Conservation (phyloP, 2,888 invertebrate genomes). For the Polydrusus cervinus region DNA sequence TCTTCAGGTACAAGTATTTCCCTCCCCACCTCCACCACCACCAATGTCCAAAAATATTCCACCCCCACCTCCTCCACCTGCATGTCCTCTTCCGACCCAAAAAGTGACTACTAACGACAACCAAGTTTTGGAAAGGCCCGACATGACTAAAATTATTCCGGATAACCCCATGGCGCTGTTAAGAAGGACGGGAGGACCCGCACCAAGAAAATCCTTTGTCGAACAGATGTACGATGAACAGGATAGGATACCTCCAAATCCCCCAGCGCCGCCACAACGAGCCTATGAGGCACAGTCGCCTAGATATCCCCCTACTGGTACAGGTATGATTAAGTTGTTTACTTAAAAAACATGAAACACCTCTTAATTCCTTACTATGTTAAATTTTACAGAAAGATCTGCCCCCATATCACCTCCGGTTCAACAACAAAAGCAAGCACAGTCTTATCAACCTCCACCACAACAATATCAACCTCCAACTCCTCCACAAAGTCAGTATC, state of each 20-base stretch:
- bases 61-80: constrained; percentile 74
- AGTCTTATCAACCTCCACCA: constrained; percentile 46
- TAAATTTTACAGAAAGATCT: constrained; percentile 48
- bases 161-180: constrained; percentile 82
- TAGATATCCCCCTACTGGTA: constrained; percentile 69
- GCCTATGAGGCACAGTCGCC: constrained; percentile 38
- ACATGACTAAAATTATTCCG: constrained; percentile 80
- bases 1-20: constrained; percentile 73
- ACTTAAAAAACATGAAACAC: not conserved
- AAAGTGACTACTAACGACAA: constrained; percentile 71
- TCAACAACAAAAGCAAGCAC: constrained; percentile 52
- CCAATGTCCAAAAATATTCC: constrained; percentile 73
- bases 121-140: constrained; percentile 77
- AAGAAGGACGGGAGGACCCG: constrained; percentile 80
- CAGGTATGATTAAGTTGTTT: not conserved
- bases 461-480: constrained; percentile 43
- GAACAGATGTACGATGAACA: constrained; percentile 63
- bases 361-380: not conserved
- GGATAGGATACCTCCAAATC: constrained; percentile 49
- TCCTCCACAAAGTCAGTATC: constrained; percentile 50
- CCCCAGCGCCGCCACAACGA: constrained; percentile 53
- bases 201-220: constrained; percentile 63
- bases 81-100: constrained; percentile 74
- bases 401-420: constrained; percentile 58
- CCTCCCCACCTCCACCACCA: constrained; percentile 70